phyloP scores from a whole-genome alignment of 2,797 vertebrate genomes.

The Orientallactaga sibirica region DNA sequence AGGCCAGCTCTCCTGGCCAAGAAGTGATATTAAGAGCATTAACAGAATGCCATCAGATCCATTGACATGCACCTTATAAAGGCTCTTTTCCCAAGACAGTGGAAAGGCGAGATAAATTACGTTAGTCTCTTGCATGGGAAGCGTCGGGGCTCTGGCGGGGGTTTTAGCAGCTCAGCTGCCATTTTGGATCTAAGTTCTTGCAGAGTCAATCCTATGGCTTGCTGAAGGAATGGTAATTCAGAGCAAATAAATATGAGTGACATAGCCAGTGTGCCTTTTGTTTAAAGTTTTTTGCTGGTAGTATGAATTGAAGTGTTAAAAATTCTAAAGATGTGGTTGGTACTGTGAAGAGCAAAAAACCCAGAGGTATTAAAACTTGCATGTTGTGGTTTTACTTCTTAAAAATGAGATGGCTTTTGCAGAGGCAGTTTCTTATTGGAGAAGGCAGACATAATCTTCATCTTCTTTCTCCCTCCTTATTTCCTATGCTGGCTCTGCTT shows the following conservation, averaged over 20 bases:
- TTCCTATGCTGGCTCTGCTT: constrained; percentile 1
- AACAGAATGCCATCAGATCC: constrained; percentile 43
- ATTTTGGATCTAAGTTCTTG: constrained; percentile 79
- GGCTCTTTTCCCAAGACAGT: constrained; percentile 42
- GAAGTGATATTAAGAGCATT: not conserved
- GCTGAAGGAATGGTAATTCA: constrained; percentile 29
- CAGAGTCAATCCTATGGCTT: constrained; percentile 38
- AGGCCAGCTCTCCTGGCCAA: constrained; percentile 15
- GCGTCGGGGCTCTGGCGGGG: constrained; percentile 27
- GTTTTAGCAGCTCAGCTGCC: constrained; percentile 77
- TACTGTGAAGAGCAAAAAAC: constrained; percentile 52
- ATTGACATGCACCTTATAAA: not conserved
- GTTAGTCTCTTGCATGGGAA: not conserved
- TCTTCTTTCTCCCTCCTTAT: not conserved
- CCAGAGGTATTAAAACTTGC: constrained; percentile 2
- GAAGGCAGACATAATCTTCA: constrained; percentile 31
- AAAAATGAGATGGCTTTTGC: not conserved
- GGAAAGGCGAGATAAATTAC: constrained; percentile 52
- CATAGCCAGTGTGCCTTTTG: not conserved
- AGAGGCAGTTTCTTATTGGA: constrained; percentile 63
- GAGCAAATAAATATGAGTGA: constrained; percentile 56
- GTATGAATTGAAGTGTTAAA: constrained; percentile 48
- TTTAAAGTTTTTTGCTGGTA: constrained; percentile 36
- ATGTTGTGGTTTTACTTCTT: constrained; percentile 59
- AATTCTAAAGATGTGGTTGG: constrained; percentile 36